Percentiles rank a stretch among this genome's conserved stretches.
These are phyloP conservation scores for Exaiptasia diaphana DNA, from an alignment of 64 coral and sea anemone species.

Conservation along the genomic window DNA sequence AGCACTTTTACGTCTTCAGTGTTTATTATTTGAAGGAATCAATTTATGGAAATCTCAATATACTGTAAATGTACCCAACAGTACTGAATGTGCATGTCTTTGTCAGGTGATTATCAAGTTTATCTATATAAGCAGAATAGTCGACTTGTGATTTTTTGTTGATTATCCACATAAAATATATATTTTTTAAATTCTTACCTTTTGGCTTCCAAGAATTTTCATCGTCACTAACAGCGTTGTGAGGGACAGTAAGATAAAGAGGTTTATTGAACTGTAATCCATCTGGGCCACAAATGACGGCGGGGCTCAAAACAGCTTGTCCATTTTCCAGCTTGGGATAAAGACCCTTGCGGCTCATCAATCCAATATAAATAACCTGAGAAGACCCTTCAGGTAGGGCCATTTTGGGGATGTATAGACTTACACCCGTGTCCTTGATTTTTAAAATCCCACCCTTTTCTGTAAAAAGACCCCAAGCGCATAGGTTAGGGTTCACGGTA, in stretches of 20 bases:
- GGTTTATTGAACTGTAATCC: constrained; percentile 72
- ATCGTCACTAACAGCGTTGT: constrained; percentile 52
- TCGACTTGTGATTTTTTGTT: too few relatives aligned
- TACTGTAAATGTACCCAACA: too few relatives aligned
- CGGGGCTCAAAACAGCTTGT: constrained; percentile 75
- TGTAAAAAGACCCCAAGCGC: constrained; percentile 65
- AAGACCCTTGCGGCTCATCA: constrained; percentile 53
- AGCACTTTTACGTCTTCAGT: too few relatives aligned
- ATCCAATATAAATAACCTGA: constrained; percentile 63
- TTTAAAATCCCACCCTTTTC: constrained; percentile 69
- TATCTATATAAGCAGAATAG: too few relatives aligned
- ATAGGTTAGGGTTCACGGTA: constrained; percentile 43
- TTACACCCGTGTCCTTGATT: constrained; percentile 59
- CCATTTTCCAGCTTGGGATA: constrained; percentile 33
- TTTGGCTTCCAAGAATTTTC: constrained; percentile 52
- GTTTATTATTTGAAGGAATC: too few relatives aligned
- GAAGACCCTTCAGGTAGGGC: constrained; percentile 56
- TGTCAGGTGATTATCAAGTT: too few relatives aligned
- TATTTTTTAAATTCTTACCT: constrained; percentile 12
- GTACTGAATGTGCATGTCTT: too few relatives aligned
- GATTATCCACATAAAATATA: too few relatives aligned
- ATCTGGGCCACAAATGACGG: constrained; percentile 72
- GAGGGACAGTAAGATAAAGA: constrained; percentile 68
- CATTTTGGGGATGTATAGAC: constrained; percentile 39
- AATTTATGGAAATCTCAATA: too few relatives aligned